Percentiles rank a stretch among this genome's conserved stretches.
phyloP scores from a whole-genome alignment of 2,888 invertebrate genomes.

The Drosophila recens region DNA sequence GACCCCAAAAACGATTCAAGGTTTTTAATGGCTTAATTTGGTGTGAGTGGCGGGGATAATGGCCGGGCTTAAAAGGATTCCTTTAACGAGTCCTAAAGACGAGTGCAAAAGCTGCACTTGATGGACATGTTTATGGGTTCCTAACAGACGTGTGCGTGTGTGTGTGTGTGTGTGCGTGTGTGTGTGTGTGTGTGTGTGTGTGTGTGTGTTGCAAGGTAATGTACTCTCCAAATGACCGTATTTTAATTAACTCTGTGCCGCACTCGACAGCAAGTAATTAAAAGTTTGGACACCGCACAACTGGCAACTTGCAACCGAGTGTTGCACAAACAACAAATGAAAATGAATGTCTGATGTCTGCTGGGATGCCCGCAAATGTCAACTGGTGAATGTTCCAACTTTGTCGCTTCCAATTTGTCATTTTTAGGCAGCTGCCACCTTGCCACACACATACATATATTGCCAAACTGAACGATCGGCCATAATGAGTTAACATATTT shows the following conservation, averaged over 20 bases:
- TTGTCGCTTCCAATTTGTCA: not conserved
- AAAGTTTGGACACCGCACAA: constrained; percentile 19
- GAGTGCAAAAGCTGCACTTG: constrained; percentile 11
- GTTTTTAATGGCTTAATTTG: constrained; percentile 35
- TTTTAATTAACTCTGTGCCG: constrained; percentile 30
- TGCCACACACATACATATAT: not conserved
- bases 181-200: not conserved
- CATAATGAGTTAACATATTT: constrained; percentile 1
- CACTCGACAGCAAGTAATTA: constrained; percentile 20
- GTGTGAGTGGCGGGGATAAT: constrained; percentile 29
- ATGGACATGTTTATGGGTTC: constrained; percentile 16
- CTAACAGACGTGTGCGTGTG: not conserved
- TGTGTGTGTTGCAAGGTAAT: constrained; percentile 14
- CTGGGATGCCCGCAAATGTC: not conserved
- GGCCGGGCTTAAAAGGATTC: constrained; percentile 19
- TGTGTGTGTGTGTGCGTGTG: not conserved
- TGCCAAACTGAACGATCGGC: constrained; percentile 7
- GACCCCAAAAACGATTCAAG: constrained; percentile 7
- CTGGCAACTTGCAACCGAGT: constrained; percentile 17
- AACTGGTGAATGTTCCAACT: constrained; percentile 1
- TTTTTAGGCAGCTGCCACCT: constrained; percentile 10
- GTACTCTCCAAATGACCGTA: constrained; percentile 2
- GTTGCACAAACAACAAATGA: constrained; percentile 14
- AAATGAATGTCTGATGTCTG: not conserved
- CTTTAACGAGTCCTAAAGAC: constrained; percentile 14